A percentile compares a stretch with the other conserved stretches of the same genome.
Evolutionary conservation across 2,888 invertebrate species (phyloP).

Genomic region (Crepidodera aurea): DNA sequence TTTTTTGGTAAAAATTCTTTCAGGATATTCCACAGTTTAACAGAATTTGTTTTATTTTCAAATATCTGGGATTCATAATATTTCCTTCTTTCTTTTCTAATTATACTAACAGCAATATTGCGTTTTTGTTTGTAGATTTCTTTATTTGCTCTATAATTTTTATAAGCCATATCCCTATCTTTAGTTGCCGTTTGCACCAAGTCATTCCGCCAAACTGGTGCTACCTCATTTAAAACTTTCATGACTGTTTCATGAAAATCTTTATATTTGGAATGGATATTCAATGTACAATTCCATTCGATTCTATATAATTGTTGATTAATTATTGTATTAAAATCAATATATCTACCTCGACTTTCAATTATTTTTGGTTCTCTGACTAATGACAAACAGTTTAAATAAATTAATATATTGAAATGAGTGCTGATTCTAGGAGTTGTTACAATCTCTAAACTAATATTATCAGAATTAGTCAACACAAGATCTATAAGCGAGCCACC

Average conservation of each 20-base stretch:
- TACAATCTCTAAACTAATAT: neutral
- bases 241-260: neutral
- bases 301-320: neutral
- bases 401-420: neutral
- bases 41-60: too few species aligned
- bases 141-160: neutral
- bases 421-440: too few species aligned
- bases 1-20: too few species aligned
- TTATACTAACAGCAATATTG: neutral
- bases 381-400: neutral
- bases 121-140: neutral
- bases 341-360: neutral
- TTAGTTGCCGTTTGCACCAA: too few species aligned
- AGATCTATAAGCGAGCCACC: slow-evolving; percentile 6
- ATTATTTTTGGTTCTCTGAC: neutral
- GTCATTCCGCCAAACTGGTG: neutral
- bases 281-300: neutral
- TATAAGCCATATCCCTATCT: too few species aligned
- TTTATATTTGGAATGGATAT: neutral
- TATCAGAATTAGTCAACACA: neutral
- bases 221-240: neutral
- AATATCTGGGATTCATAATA: too few species aligned
- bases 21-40: too few species aligned
- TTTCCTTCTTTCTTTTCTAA: too few species aligned
- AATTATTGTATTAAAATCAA: too few species aligned